Evolutionary conservation across 2,113 vertebrate genomes (phyloP).

Genomic region (Tragelaphus buxtoni): DNA sequence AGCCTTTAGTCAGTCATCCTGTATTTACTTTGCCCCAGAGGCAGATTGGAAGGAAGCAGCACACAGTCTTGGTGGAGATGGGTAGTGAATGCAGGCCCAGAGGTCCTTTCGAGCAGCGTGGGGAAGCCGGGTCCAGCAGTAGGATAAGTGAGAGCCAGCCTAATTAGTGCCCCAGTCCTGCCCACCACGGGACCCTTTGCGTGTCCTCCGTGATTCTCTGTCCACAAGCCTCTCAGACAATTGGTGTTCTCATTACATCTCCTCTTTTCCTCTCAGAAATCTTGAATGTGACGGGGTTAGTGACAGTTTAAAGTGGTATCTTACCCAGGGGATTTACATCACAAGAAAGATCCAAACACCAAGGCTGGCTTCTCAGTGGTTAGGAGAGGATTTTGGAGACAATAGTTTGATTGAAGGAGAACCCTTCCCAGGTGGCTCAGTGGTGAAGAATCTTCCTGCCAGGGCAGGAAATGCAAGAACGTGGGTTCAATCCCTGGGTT

Average conservation of each 20-base stretch:
- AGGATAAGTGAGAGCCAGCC: not conserved
- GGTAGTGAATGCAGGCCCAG: too few species aligned
- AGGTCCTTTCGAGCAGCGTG: not conserved
- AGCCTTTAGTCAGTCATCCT: not conserved
- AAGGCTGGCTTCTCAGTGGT: not conserved
- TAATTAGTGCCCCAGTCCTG: not conserved
- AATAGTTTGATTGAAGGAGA: not conserved
- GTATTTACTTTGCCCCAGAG: not conserved
- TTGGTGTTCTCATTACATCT: not conserved
- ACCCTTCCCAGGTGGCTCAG: not conserved
- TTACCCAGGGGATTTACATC: not conserved
- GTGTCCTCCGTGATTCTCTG: not conserved
- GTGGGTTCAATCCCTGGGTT: not conserved
- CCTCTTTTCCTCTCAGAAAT: not conserved
- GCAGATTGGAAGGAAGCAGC: not conserved
- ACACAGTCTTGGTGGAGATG: not conserved
- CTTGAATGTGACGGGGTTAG: not conserved
- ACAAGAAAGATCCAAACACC: not conserved
- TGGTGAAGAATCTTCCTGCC: not conserved
- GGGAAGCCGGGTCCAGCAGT: not conserved
- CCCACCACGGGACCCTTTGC: accelerated
- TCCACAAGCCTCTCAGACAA: not conserved
- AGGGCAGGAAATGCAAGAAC: not conserved
- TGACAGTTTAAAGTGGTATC: not conserved
- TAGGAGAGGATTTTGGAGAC: not conserved